phyloP scores from a whole-genome alignment of 2,888 invertebrate species.

The Andrena bucephala region DNA sequence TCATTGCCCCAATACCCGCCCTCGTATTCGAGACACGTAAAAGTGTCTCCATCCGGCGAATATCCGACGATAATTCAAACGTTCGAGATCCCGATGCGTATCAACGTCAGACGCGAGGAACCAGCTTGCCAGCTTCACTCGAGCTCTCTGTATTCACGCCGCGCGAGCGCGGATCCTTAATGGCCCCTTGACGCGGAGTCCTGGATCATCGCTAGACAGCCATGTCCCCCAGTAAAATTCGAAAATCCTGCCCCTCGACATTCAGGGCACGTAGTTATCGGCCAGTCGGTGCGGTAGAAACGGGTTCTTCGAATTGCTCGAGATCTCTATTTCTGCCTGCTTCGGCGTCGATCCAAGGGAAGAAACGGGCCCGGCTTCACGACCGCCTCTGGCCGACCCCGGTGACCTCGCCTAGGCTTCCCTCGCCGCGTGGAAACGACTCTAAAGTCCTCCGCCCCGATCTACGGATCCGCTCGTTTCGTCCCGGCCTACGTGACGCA shows the following conservation, averaged over 20 bases:
- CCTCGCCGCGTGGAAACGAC: slow-evolving; percentile 54
- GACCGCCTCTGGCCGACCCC: slow-evolving; percentile 44
- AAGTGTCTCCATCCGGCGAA: background rate
- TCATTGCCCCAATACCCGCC: background rate
- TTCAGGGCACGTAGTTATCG: slow-evolving; percentile 75
- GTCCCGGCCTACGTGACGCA: slow-evolving; percentile 27
- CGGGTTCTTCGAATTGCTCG: slow-evolving; percentile 74
- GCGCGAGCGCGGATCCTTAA: slow-evolving; percentile 17
- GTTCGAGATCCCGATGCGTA: slow-evolving; percentile 20
- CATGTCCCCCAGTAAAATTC: slow-evolving; percentile 59
- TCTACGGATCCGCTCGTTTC: slow-evolving; percentile 3
- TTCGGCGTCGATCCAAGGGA: slow-evolving; percentile 22
- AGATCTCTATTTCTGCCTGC: slow-evolving; percentile 61
- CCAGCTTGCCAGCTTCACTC: background rate
- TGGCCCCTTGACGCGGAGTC: background rate
- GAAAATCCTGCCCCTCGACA: slow-evolving; percentile 64
- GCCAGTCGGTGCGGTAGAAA: slow-evolving; percentile 57
- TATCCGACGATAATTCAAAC: slow-evolving; percentile 8
- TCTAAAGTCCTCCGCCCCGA: slow-evolving; percentile 29
- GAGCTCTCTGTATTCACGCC: slow-evolving; percentile 2
- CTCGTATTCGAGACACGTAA: slow-evolving; percentile 28
- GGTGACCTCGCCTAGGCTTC: slow-evolving; percentile 63
- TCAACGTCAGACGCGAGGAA: slow-evolving; percentile 13
- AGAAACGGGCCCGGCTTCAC: slow-evolving; percentile 66
- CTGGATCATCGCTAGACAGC: slow-evolving; percentile 1